Percentiles rank a stretch among this genome's conserved stretches.
Conservation (phyloP, 2,888 invertebrate species). For the Meta bourneti region DNA sequence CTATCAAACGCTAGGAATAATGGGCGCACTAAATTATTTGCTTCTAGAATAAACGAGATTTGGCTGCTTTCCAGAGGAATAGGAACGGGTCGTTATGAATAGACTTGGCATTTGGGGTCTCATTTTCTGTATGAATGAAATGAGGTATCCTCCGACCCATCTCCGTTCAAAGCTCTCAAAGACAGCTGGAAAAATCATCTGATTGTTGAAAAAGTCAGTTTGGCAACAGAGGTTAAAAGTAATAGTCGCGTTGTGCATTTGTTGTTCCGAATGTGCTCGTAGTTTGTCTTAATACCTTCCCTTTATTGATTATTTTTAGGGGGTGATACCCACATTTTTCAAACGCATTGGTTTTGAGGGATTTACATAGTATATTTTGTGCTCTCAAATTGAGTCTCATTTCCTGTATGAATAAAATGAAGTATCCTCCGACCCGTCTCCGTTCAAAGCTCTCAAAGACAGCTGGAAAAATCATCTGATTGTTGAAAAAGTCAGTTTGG, state of each 20-base stretch:
- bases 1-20: slow-evolving; percentile 69
- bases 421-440: neutral
- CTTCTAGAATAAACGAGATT: slow-evolving; percentile 70
- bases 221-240: neutral
- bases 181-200: neutral
- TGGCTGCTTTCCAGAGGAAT: slow-evolving; percentile 54
- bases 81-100: slow-evolving; percentile 51
- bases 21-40: slow-evolving; percentile 70
- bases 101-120: slow-evolving; percentile 60
- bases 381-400: neutral
- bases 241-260: neutral
- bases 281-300: neutral
- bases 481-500: no score
- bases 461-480: neutral
- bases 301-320: neutral
- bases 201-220: no score
- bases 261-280: neutral
- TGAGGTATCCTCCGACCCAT: neutral
- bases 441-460: neutral
- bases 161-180: neutral
- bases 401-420: slow-evolving; percentile 20
- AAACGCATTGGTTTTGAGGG: no score
- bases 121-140: slow-evolving; percentile 33
- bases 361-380: no score
- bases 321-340: no score